phyloP scores from a whole-genome alignment of 2,888 invertebrate genomes.

The Andrena trimmerana region DNA sequence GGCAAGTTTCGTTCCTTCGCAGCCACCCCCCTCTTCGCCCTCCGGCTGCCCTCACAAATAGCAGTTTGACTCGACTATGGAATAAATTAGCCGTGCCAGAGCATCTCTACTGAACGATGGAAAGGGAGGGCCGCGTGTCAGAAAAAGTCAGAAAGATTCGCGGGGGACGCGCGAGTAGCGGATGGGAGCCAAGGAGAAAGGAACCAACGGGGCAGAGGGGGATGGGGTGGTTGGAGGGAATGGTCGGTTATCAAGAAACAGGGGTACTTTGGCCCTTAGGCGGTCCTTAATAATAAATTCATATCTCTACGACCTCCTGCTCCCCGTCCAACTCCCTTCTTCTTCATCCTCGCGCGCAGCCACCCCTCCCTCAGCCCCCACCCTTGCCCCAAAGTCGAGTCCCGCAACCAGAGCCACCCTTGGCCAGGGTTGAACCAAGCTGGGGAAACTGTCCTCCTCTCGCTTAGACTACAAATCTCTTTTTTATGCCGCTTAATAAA shows the following conservation, averaged over 20 bases:
- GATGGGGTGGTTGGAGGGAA: constrained; percentile 44
- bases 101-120: constrained; percentile 40
- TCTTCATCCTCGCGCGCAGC: constrained; percentile 49
- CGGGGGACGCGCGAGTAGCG: constrained; percentile 14
- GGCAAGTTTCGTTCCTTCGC: constrained; percentile 60
- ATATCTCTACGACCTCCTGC: constrained; percentile 80
- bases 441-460: constrained; percentile 54
- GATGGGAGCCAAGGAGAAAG: constrained; percentile 23
- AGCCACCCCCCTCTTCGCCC: constrained; percentile 11
- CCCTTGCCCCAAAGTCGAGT: constrained; percentile 3
- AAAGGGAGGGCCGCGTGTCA: constrained; percentile 18
- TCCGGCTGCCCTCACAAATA: constrained; percentile 65
- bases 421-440: constrained; percentile 35
- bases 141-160: constrained; percentile 25
- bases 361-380: constrained; percentile 56
- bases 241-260: constrained; percentile 79
- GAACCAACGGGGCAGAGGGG: constrained; percentile 13
- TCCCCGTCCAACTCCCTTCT: constrained; percentile 65
- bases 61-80: constrained; percentile 70
- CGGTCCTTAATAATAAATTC: constrained; percentile 84
- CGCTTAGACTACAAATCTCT: constrained; percentile 83
- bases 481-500: constrained; percentile 85
- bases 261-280: constrained; percentile 81
- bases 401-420: constrained; percentile 55
- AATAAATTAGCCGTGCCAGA: constrained; percentile 77